Evolutionary conservation across 1,140 invertebrate genomes (phyloP), one percentile per base, ranked within the genome.

Genomic region (Meloidogyne floridensis): DNA sequence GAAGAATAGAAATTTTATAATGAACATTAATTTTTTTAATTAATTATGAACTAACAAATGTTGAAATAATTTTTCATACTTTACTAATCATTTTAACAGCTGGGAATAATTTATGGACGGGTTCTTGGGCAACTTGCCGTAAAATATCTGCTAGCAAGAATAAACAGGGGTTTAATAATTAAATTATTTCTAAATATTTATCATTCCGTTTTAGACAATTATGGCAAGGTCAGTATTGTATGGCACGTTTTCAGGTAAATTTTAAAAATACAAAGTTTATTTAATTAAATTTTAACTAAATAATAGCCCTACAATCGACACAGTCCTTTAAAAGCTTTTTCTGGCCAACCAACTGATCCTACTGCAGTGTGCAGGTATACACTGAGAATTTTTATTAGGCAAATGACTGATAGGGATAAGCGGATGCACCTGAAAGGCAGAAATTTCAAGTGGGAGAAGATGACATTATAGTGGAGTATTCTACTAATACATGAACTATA

Each of bases 191-290:
- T 7, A 47, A n/a, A 13, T 42, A 20, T 81, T 18, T 13, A n/a
- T 53, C 20, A 0, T 73, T 3, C 20, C 10, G 18, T 78, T 86
- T 80, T 56, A 88, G 88, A 2, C 87, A 88, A 83, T 77, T 78
- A 77, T 88, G 87, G 87, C 84, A 86, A 32, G 88, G 88, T 0
- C 87, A 89, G 69, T 89, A 89, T 77, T 89, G 88, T 76, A 83
- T 90, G 85, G 85, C 89, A 2, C 79, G 87, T 10, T 86, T 90
- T 76, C 85, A 79, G 32, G 77, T 51, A 65, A 54, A 69, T 59
- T 69, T 11, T 71, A 11, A 15, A 56, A 32, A 53, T n/a, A n/a
- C 32, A 32, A 32, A 32, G 32, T 32, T 32, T 32, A 32, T 32
- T 32, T n/a, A 1, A 69, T 69, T 70, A 65, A 69, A 77, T 43